Percentiles rank a stretch among this genome's conserved stretches.
Evolutionary conservation across 2,888 invertebrate species (phyloP).

Genomic region (Antheraea assamensis): DNA sequence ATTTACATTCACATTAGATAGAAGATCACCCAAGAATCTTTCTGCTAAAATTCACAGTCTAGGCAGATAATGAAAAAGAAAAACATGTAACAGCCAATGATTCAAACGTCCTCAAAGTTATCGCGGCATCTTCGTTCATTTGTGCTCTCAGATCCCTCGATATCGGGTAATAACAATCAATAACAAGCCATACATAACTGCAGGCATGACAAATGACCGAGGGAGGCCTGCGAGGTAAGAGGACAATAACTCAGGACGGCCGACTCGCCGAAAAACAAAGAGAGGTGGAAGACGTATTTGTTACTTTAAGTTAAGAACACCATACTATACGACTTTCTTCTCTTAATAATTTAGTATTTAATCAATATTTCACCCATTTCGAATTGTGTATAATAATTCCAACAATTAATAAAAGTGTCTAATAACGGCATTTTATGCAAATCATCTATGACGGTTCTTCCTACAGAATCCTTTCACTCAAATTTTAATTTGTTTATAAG

Average conservation of each 20-base stretch:
- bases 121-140: constrained; percentile 8
- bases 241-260: constrained; percentile 57
- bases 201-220: constrained; percentile 55
- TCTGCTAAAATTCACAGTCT: not conserved
- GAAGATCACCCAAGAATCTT: not conserved
- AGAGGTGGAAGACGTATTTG: constrained; percentile 51
- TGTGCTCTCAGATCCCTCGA: not conserved
- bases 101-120: not conserved
- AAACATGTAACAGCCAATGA: not conserved
- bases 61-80: not conserved
- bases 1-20: not conserved
- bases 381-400: too few species aligned
- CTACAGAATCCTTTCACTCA: too few species aligned
- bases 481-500: too few species aligned
- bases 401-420: too few species aligned
- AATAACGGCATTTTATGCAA: too few species aligned
- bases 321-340: not conserved
- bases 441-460: too few species aligned
- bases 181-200: constrained; percentile 49
- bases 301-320: constrained; percentile 37
- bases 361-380: not conserved
- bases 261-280: constrained; percentile 55
- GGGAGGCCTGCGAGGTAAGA: constrained; percentile 41
- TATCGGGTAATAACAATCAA: constrained; percentile 50
- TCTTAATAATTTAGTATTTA: too few species aligned